Evolutionary conservation across 1,140 invertebrate genomes (phyloP).

Genomic region (Pseudomyrmex cubaensis): DNA sequence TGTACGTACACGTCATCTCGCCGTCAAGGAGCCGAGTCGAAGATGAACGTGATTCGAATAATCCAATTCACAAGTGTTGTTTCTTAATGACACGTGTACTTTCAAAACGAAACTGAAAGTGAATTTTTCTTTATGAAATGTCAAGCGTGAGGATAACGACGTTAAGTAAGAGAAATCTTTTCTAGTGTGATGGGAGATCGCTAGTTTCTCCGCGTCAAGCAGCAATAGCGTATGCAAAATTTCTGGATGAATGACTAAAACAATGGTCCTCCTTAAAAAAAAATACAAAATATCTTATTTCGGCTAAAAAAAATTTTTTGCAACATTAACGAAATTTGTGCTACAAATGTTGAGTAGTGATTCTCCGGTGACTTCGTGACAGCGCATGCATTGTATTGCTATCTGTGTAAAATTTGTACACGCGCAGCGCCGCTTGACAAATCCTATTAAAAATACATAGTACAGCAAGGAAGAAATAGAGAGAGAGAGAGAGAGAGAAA

Average conservation of each 20-base stretch:
- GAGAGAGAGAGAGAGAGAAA: no score
- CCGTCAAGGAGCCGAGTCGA: neutral
- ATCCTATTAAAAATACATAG: conserved; percentile 74
- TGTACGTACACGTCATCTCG: conserved; percentile 9
- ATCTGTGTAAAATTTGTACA: conserved; percentile 36
- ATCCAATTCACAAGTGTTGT: conserved; percentile 7
- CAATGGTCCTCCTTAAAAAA: no score
- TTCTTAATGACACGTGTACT: neutral
- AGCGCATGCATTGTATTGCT: conserved; percentile 5
- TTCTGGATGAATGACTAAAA: no score
- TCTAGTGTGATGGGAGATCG: no score
- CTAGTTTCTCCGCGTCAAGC: no score
- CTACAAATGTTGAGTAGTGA: neutral
- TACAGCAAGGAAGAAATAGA: conserved; percentile 17
- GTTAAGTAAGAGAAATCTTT: neutral
- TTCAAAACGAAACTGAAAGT: neutral
- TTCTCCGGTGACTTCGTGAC: neutral
- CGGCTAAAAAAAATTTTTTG: neutral
- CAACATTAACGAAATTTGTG: neutral
- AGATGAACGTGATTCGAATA: neutral
- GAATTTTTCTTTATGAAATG: neutral
- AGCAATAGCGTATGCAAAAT: no score
- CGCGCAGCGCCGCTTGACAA: conserved; percentile 46
- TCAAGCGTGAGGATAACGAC: no score
- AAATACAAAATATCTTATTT: no score